Percentiles rank a stretch among this genome's conserved stretches.
Conservation (phyloP, 2,113 vertebrate species). For the Chloropsis hardwickii region DNA sequence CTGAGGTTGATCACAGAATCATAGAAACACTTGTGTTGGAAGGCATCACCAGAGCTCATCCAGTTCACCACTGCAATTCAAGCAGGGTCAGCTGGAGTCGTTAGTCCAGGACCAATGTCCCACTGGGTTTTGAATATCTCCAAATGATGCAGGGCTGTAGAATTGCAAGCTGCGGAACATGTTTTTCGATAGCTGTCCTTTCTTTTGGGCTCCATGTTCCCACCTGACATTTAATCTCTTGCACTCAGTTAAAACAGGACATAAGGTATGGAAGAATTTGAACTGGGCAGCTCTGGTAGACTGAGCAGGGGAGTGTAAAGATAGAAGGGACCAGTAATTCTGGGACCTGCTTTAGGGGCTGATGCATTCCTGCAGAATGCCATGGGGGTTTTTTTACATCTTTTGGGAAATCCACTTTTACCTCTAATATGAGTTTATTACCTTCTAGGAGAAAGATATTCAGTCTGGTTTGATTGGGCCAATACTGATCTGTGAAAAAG, state of each 20-base stretch:
- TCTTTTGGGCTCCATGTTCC: neutral
- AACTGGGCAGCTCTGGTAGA: neutral
- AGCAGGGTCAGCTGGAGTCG: neutral
- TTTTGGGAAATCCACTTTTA: neutral
- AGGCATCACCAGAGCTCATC: neutral
- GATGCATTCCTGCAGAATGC: neutral
- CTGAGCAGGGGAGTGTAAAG: neutral
- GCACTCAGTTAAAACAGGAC: neutral
- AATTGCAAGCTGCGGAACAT: neutral
- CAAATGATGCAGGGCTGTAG: neutral
- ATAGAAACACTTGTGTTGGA: neutral
- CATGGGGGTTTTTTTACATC: accelerated
- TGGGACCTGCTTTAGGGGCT: neutral
- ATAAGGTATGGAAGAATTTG: neutral
- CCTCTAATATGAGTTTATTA: neutral
- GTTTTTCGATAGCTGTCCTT: neutral
- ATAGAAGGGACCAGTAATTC: neutral
- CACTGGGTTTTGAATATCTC: neutral
- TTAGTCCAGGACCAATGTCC: neutral
- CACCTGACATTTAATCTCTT: neutral
- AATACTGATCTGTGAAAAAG: constrained; percentile 85
- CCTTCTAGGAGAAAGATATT: constrained; percentile 87
- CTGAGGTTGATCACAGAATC: neutral
- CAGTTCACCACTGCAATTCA: neutral
- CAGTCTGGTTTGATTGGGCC: constrained; percentile 92